phyloP scores from a whole-genome alignment of 2,113 vertebrate genomes.

The Oreochromis aureus region DNA sequence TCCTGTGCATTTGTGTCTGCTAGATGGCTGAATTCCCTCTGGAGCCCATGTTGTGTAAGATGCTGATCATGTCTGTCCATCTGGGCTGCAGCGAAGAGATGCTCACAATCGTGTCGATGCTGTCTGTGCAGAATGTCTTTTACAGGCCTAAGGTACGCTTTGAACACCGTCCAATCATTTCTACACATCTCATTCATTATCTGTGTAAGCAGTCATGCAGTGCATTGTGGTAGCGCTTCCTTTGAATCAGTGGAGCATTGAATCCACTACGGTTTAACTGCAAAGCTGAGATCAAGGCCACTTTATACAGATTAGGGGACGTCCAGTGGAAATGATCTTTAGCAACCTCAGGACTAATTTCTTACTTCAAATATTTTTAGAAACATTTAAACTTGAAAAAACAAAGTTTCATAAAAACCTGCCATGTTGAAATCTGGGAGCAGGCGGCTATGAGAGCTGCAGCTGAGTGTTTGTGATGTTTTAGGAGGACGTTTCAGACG shows the following conservation, averaged over 20 bases:
- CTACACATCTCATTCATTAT: not conserved
- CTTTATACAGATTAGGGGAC: fast-evolving
- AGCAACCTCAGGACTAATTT: fast-evolving
- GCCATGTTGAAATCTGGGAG: not conserved
- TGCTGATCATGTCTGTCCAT: conserved; percentile 99
- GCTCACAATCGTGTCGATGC: conserved; percentile 96
- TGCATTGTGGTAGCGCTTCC: not conserved
- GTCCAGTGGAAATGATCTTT: not conserved
- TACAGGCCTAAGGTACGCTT: conserved; percentile 90
- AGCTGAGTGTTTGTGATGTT: fast-evolving
- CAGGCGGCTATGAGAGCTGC: not conserved
- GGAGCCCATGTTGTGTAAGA: conserved; percentile 98
- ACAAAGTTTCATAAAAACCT: fast-evolving
- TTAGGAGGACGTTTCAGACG: no score
- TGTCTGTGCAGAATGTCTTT: conserved; percentile 97
- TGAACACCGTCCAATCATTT: fast-evolving
- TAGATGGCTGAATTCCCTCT: conserved; percentile 98
- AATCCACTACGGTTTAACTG: not conserved
- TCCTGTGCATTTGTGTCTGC: fast-evolving
- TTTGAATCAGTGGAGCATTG: not conserved
- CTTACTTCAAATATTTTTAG: not conserved
- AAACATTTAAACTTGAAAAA: not conserved
- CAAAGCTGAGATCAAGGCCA: fast-evolving
- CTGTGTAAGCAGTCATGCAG: not conserved
- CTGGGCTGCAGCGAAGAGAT: conserved; percentile 97